Conservation (phyloP, 2,113 vertebrate species). For the Synchiropus splendidus region DNA sequence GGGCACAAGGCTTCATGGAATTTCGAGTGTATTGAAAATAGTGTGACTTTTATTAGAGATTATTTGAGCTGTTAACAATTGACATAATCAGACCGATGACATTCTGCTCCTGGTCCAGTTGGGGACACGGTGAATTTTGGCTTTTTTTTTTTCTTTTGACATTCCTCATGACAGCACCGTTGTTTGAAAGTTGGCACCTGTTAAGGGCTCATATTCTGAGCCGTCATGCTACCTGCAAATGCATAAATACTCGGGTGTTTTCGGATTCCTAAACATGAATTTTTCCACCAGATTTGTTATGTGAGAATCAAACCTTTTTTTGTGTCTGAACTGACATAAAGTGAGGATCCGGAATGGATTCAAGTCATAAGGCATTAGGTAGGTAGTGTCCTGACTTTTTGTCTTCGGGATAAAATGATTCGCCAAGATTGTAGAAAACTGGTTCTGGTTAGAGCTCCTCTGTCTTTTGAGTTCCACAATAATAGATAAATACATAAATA, state of each 20-base stretch:
- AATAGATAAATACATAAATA: constrained; percentile 35
- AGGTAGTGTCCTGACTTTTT: constrained; percentile 43
- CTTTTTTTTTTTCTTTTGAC: not conserved
- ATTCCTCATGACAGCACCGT: constrained; percentile 15
- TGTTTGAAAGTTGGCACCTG: constrained; percentile 24
- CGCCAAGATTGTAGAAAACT: constrained; percentile 7
- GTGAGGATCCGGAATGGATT: constrained; percentile 44
- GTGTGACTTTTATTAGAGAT: constrained; percentile 57
- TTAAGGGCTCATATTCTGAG: not conserved
- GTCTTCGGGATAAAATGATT: too few species aligned
- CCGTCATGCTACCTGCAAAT: not conserved
- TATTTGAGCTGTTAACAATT: constrained; percentile 45
- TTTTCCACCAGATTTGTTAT: constrained; percentile 1
- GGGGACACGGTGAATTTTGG: too few species aligned
- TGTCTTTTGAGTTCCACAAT: constrained; percentile 10
- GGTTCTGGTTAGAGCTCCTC: constrained; percentile 8
- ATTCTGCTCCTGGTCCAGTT: too few species aligned
- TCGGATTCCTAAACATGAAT: not conserved
- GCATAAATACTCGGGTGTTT: not conserved
- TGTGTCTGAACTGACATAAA: constrained; percentile 11
- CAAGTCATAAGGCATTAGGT: constrained; percentile 63
- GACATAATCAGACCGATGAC: too few species aligned
- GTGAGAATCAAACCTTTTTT: constrained; percentile 18
- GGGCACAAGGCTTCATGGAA: constrained; percentile 33
- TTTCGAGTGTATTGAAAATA: constrained; percentile 59